A percentile compares a stretch with the other conserved stretches of the same genome.
These are phyloP conservation scores for Cotesia typhae DNA, from an alignment of 1,140 invertebrate genomes.

Conservation along the genomic window DNA sequence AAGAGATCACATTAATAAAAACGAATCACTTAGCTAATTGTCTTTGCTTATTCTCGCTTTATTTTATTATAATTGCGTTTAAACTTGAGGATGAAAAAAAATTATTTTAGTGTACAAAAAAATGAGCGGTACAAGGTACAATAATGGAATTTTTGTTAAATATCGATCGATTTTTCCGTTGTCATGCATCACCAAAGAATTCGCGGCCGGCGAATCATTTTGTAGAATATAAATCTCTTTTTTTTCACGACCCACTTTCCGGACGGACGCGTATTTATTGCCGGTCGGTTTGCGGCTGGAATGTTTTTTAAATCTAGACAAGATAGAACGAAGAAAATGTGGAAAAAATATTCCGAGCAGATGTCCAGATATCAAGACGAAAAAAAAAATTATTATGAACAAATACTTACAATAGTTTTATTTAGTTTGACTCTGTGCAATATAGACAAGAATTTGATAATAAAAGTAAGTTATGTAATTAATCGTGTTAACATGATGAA, in stretches of 20 bases:
- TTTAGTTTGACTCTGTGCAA: too few species aligned
- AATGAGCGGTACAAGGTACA: neutral
- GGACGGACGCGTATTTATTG: constrained; percentile 41
- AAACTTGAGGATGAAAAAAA: neutral
- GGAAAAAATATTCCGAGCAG: neutral
- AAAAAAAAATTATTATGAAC: too few species aligned
- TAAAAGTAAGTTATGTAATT: too few species aligned
- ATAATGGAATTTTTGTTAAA: constrained; percentile 22
- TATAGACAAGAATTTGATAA: too few species aligned
- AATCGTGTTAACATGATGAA: too few species aligned
- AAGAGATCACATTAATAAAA: constrained; percentile 2
- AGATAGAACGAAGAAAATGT: constrained; percentile 1
- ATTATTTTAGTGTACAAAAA: neutral
- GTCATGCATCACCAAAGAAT: constrained; percentile 40
- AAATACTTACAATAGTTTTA: too few species aligned
- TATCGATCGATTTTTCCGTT: constrained; percentile 34
- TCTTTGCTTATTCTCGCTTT: neutral
- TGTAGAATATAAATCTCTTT: constrained; percentile 40
- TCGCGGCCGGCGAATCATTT: constrained; percentile 35
- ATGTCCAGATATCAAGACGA: too few species aligned
- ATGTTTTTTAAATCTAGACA: constrained; percentile 26
- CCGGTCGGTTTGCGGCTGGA: constrained; percentile 39
- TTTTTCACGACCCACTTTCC: constrained; percentile 44
- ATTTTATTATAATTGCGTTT: too few species aligned
- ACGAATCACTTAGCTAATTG: constrained; percentile 34